These are phyloP conservation scores for Theocolax elegans DNA, from an alignment of 1,140 invertebrate species.

Conservation along the genomic window DNA sequence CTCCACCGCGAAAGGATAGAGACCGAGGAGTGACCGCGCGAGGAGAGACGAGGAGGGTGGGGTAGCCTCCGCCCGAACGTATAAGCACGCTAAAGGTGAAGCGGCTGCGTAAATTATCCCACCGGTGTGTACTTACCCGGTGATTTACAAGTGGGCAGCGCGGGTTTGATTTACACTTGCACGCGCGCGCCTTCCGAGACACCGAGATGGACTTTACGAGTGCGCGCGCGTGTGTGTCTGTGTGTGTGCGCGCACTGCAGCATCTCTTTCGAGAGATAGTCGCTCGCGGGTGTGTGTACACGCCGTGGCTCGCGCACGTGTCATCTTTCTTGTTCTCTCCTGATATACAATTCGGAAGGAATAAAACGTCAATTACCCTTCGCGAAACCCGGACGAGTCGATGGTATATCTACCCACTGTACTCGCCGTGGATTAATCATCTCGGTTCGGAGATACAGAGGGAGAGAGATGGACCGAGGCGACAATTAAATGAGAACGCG, in stretches of 20 bases:
- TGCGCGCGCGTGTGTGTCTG: neutral
- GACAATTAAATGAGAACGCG: slow-evolving; percentile 21
- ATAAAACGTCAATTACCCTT: slow-evolving; percentile 44
- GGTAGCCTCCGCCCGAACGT: slow-evolving; percentile 1
- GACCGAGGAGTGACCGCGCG: neutral
- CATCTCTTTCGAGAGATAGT: too few species aligned
- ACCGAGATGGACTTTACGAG: neutral
- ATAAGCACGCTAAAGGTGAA: slow-evolving; percentile 46
- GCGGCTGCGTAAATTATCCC: slow-evolving; percentile 66
- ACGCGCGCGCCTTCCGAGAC: neutral
- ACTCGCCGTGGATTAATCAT: slow-evolving; percentile 30
- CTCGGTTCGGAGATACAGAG: neutral
- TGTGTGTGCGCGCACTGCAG: neutral
- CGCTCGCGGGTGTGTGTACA: neutral
- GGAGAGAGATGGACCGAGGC: neutral
- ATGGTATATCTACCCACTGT: too few species aligned
- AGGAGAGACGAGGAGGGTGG: neutral
- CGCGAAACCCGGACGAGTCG: slow-evolving; percentile 31
- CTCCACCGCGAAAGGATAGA: too few species aligned
- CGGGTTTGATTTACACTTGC: slow-evolving; percentile 63
- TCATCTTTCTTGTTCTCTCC: slow-evolving; percentile 30
- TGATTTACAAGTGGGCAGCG: slow-evolving; percentile 65
- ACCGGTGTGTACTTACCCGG: slow-evolving; percentile 62
- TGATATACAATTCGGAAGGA: slow-evolving; percentile 41
- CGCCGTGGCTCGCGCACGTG: neutral